These are phyloP conservation scores for western clawed frog (Xenopus tropicalis) DNA, from an alignment of 2,113 vertebrate genomes.

Conservation along the genomic window UCB_Xtro_10.0 CM004448.2:43147501-43148000, in stretches of 20 bases:
- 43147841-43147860: constrained; percentile 8
- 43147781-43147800: constrained; percentile 29
- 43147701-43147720: constrained; percentile 26
- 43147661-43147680: constrained; percentile 15
- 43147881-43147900: constrained; percentile 1
- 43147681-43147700: constrained; percentile 5
- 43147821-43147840: constrained; percentile 6
- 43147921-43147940: background rate
- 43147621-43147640: background rate
- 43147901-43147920: constrained; percentile 14
- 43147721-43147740: constrained; percentile 14
- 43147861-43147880: background rate
- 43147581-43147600: constrained; percentile 21
- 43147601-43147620: background rate
- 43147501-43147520: too few species aligned
- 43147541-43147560: background rate
- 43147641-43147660: constrained; percentile 11
- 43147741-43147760: constrained; percentile 19
- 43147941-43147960: background rate
- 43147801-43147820: constrained; percentile 24
- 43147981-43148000: background rate
- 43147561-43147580: constrained; percentile 16
- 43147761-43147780: constrained; percentile 22
- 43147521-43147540: background rate
- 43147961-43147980: background rate